Percentiles rank a stretch among this genome's conserved stretches.
These are phyloP conservation scores for Campylomormyrus tamandua DNA, from an alignment of 2,113 vertebrate species.

Conservation along the genomic window DNA sequence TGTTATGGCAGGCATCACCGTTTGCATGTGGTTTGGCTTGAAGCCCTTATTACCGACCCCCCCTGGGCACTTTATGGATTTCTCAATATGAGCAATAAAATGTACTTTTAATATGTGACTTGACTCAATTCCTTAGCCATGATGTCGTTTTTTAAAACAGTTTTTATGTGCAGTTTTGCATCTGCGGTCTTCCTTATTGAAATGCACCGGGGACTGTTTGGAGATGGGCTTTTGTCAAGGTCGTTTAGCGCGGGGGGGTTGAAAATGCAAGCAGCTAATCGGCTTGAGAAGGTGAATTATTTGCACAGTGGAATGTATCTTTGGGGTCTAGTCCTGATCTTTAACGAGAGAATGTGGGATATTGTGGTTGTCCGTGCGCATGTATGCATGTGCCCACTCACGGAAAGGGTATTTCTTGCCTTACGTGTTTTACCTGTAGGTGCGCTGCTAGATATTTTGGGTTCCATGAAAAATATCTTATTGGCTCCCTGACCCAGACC, in stretches of 20 bases:
- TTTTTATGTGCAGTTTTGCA: not conserved
- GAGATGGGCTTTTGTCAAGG: not conserved
- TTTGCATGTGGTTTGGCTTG: conserved; percentile 4
- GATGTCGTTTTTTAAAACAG: not conserved
- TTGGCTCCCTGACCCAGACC: not conserved
- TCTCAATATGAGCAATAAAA: not conserved
- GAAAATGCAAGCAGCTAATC: not conserved
- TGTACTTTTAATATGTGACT: not conserved
- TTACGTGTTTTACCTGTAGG: not conserved
- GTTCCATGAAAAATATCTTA: not conserved
- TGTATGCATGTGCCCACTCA: not conserved
- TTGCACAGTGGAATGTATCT: not conserved
- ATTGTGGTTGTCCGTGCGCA: not conserved
- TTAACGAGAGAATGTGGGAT: not conserved
- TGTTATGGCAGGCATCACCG: not conserved
- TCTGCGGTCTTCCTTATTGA: not conserved
- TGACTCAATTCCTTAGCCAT: not conserved
- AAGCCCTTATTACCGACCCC: not conserved
- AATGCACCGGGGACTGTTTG: not conserved
- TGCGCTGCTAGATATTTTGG: not conserved
- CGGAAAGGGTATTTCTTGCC: not conserved
- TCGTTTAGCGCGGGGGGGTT: not conserved
- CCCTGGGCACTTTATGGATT: not conserved
- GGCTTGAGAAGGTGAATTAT: not conserved
- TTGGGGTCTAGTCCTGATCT: not conserved